Evolutionary conservation across 2,888 invertebrate species (phyloP).

Genomic region (Atethmia centrago): DNA sequence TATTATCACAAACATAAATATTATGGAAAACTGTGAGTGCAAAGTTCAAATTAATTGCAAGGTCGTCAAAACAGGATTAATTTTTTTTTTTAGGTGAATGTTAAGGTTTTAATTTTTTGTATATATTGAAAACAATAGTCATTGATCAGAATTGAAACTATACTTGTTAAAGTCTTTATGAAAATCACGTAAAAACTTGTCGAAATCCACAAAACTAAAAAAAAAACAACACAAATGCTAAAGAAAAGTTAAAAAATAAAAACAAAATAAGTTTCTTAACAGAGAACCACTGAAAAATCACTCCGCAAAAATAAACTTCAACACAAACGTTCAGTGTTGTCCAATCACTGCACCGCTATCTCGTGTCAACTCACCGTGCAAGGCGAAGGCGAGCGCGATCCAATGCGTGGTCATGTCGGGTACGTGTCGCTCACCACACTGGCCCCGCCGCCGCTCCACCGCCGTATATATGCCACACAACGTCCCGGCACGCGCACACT

Average conservation of each 20-base stretch:
- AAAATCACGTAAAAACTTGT: background rate
- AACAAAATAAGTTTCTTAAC: background rate
- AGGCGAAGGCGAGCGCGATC: conserved; percentile 45
- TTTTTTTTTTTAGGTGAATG: background rate
- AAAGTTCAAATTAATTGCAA: background rate
- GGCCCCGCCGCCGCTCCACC: conserved; percentile 7
- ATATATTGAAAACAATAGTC: background rate
- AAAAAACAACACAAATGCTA: background rate
- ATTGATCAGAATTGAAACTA: background rate
- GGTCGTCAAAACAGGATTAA: background rate
- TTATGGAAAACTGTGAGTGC: background rate
- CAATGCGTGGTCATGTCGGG: conserved; percentile 52
- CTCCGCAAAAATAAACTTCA: background rate
- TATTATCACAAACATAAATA: conserved; percentile 4
- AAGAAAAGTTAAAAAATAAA: too few relatives aligned
- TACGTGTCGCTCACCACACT: conserved; percentile 47
- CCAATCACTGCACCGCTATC: conserved; percentile 41
- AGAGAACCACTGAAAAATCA: conserved; percentile 20
- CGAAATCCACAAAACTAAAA: conserved; percentile 4
- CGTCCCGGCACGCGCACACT: conserved; percentile 27
- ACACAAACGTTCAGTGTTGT: conserved; percentile 15
- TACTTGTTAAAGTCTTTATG: background rate
- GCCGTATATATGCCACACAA: conserved; percentile 47
- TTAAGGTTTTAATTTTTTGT: too few relatives aligned
- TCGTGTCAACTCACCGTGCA: conserved; percentile 59